Base-by-base conservation (phyloP, 2,113 vertebrate species). In the Crotalus tigris region DNA sequence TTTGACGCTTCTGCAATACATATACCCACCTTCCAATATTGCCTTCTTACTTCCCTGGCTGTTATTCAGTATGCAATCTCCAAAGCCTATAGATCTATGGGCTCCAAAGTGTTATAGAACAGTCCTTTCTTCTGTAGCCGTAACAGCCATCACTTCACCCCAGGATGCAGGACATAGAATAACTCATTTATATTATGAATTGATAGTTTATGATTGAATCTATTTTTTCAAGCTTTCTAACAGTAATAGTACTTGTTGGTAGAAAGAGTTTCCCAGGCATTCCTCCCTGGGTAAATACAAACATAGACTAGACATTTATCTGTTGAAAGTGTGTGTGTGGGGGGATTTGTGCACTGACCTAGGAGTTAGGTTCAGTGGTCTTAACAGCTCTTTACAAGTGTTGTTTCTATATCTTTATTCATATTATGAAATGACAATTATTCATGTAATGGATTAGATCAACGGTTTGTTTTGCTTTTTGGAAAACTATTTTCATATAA, bases 401-500 rank as follows among this genome's bases (percentile, higher is more conserved):
- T 53, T 26, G 10, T 15, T 46, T 51, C 85, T 49, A 10, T 46
- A 12, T 86, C 21, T 49, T 49, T 51, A 87, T 51, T 26, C 21
- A 49, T 51, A 86, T 86, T 49, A 29, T 89, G 7, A 57, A 91
- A 54, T 29, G 17, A n/a, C 44, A 87, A 15, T 11, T 53, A 91
- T 89, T 46, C n/a, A 5, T 54, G n/a, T 85, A 89, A 29, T n/a
- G 33, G 13, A 23, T 53, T 17, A 49, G 44, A 49, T 59, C 51
- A 81, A 53, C 44, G 24, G 44, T 44, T 91, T 55, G n/a, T 33
- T 86, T 55, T 93, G 33, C 49, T 55, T 90, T 49, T 24, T 44
- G 29, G 19, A 89, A 55, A 61, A 11, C 46, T 86, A 21, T 64
- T 89, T 93, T 89, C n/a, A 46, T 92, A 58, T 93, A 92, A 92